These are phyloP conservation scores for Eugnorisma glareosa DNA, from an alignment of 2,888 invertebrate species.

Conservation along the genomic window DNA sequence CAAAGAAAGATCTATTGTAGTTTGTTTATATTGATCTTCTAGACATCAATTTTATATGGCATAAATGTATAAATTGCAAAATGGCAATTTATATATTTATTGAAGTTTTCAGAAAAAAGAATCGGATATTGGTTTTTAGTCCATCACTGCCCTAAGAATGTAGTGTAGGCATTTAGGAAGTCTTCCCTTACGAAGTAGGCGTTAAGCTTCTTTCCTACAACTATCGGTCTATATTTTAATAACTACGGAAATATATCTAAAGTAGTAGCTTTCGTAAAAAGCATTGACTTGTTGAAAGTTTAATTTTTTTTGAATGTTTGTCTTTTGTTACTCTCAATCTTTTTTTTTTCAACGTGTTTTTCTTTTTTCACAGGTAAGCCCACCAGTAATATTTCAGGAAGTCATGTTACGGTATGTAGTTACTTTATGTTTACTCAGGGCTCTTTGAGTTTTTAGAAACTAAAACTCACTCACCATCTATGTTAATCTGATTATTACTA, in stretches of 20 bases:
- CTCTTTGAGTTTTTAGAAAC: no score
- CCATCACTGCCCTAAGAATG: background rate
- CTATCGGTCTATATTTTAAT: background rate
- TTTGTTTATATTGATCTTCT: no score
- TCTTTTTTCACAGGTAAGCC: conserved; percentile 53
- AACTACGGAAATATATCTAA: background rate
- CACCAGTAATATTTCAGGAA: background rate
- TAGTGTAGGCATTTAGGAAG: background rate
- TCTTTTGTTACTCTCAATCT: background rate
- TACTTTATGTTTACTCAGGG: background rate
- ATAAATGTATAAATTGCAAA: background rate
- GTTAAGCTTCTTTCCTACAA: background rate
- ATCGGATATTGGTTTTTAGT: background rate
- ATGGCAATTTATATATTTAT: no score
- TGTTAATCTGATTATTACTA: no score
- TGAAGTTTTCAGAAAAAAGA: background rate
- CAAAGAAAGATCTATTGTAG: no score
- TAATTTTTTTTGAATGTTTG: background rate
- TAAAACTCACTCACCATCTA: no score
- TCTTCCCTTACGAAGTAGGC: background rate
- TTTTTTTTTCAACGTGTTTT: background rate
- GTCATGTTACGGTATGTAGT: conserved; percentile 24
- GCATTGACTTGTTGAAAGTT: background rate
- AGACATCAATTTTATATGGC: no score
- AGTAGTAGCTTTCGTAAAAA: background rate